phyloP scores from a whole-genome alignment of 1,140 invertebrate genomes.

The Pentalonia nigronervosa region DNA sequence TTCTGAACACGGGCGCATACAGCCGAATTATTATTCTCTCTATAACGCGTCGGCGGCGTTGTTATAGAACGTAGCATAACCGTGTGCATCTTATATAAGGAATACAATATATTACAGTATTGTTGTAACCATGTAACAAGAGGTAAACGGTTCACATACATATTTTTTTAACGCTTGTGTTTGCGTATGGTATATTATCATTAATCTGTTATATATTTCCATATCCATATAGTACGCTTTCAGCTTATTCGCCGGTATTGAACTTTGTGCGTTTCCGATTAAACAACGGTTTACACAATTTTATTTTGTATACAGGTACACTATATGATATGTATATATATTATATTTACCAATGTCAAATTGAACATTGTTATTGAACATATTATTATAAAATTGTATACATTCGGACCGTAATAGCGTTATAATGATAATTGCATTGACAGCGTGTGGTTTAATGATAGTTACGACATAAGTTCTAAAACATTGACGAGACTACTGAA shows the following conservation, averaged over 20 bases:
- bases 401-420: not conserved
- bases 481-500: not conserved
- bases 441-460: not conserved
- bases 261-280: not conserved
- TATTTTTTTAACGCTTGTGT: not conserved
- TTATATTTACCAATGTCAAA: constrained; percentile 20
- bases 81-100: not conserved
- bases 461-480: not conserved
- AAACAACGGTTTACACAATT: not conserved
- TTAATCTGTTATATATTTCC: not conserved
- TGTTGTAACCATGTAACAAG: not conserved
- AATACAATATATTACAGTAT: not conserved
- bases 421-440: not conserved
- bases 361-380: constrained; percentile 2
- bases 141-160: not conserved
- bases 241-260: not conserved
- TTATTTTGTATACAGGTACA: not conserved
- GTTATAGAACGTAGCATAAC: not conserved
- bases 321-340: not conserved
- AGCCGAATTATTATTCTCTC: not conserved
- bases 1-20: not conserved
- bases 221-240: not conserved
- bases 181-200: not conserved
- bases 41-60: not conserved
- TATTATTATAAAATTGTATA: constrained; percentile 31